Percentiles rank a stretch among this genome's conserved stretches.
These are phyloP conservation scores for Apocheima hispidaria DNA, from an alignment of 2,888 invertebrate species.

Conservation along the genomic window DNA sequence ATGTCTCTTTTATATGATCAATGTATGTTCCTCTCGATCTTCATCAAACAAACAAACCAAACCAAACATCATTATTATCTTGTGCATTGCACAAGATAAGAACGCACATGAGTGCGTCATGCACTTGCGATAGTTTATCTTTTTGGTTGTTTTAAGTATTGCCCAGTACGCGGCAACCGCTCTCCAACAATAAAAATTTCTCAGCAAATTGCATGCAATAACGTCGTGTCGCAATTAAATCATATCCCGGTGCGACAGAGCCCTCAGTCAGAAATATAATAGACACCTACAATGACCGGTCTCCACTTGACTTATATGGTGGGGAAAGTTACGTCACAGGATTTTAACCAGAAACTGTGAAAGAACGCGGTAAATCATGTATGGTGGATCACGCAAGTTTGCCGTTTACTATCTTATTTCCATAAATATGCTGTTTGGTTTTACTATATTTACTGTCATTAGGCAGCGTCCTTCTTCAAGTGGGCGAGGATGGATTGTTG, in stretches of 20 bases:
- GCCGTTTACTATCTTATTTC: conserved; percentile 26
- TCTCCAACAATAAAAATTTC: too few relatives aligned
- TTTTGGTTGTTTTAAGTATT: too few relatives aligned
- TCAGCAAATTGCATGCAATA: not conserved
- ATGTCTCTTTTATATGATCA: too few relatives aligned
- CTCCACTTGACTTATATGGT: conserved; percentile 74
- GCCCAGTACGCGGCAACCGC: too few relatives aligned
- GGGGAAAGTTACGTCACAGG: conserved; percentile 66
- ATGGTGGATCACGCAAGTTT: conserved; percentile 31
- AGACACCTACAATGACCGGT: conserved; percentile 63
- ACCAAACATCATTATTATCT: too few relatives aligned
- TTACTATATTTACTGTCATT: conserved; percentile 32
- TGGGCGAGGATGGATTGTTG: not conserved
- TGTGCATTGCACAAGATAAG: too few relatives aligned
- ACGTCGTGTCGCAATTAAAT: not conserved
- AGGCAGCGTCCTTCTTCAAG: conserved; percentile 12
- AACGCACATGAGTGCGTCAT: too few relatives aligned
- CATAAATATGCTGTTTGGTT: conserved; percentile 30
- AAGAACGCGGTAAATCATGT: conserved; percentile 51
- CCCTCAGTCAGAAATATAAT: conserved; percentile 57
- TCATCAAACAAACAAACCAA: too few relatives aligned
- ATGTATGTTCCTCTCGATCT: too few relatives aligned
- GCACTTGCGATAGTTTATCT: too few relatives aligned
- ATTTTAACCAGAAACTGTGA: conserved; percentile 56
- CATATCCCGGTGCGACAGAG: not conserved